These are phyloP conservation scores for Nomada ruficornis DNA, from an alignment of 2,888 invertebrate species.

Conservation along the genomic window DNA sequence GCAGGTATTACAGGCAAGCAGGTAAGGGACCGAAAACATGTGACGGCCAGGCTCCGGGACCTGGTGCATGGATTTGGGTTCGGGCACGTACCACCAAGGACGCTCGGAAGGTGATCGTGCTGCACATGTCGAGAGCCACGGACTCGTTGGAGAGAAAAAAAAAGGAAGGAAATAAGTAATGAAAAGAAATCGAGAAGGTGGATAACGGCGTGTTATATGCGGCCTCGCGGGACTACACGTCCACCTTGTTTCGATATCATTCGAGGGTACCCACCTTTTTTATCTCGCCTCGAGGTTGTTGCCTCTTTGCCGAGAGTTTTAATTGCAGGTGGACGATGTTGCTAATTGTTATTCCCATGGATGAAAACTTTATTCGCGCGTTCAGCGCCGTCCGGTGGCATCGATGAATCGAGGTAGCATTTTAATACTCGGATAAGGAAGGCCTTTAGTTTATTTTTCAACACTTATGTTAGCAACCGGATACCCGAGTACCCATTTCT, in stretches of 20 bases:
- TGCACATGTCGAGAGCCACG: conserved; percentile 72
- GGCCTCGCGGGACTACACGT: conserved; percentile 52
- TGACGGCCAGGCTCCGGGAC: conserved; percentile 74
- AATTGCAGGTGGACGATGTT: not conserved
- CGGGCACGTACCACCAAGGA: conserved; percentile 71
- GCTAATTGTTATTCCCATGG: not conserved
- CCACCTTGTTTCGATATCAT: conserved; percentile 64
- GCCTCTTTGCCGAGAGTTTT: conserved; percentile 7
- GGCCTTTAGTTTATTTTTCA: not conserved
- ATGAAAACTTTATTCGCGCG: not conserved
- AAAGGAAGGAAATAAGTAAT: conserved; percentile 7
- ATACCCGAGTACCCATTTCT: too few relatives aligned
- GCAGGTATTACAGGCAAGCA: conserved; percentile 65
- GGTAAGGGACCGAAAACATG: conserved; percentile 75
- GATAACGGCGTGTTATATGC: conserved; percentile 58
- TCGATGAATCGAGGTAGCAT: not conserved
- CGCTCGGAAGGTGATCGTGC: conserved; percentile 70
- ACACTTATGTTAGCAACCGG: too few relatives aligned
- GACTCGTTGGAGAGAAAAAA: conserved; percentile 1
- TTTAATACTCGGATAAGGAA: too few relatives aligned
- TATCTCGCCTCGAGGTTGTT: conserved; percentile 46
- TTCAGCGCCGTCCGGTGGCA: not conserved
- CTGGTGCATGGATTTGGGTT: conserved; percentile 55
- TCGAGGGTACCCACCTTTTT: conserved; percentile 46
- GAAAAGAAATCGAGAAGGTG: conserved; percentile 51